Evolutionary conservation across 2,888 invertebrate genomes (phyloP).

Genomic region (Drosophila neoperkinsi): DNA sequence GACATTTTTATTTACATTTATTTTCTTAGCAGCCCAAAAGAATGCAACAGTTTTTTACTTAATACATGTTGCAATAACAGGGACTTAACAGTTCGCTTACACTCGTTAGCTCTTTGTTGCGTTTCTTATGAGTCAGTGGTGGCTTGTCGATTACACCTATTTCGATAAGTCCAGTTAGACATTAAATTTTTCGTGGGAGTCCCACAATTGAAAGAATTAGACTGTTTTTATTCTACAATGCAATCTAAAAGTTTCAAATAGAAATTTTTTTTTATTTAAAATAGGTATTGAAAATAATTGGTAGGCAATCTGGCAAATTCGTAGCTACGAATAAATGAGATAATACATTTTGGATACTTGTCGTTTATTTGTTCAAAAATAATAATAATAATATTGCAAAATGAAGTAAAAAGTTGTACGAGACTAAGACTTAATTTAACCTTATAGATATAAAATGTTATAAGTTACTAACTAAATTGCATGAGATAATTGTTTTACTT

Average conservation of each 20-base stretch:
- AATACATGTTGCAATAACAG: background rate
- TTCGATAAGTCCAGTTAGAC: conserved; percentile 7
- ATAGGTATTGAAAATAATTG: background rate
- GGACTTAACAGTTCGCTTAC: conserved; percentile 5
- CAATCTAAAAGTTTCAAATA: background rate
- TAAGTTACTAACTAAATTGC: conserved; percentile 68
- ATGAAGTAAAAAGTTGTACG: conserved; percentile 57
- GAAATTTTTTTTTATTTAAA: background rate
- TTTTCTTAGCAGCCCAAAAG: conserved; percentile 10
- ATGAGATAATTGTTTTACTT: conserved; percentile 62
- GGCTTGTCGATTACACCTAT: conserved; percentile 8
- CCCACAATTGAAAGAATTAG: background rate
- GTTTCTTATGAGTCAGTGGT: conserved; percentile 2
- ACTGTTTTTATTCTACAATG: background rate
- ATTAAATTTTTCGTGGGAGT: background rate
- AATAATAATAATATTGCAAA: conserved; percentile 75
- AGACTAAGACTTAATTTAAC: conserved; percentile 63
- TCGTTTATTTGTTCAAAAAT: conserved; percentile 70
- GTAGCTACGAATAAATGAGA: background rate
- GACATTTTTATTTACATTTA: background rate
- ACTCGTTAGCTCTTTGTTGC: conserved; percentile 8
- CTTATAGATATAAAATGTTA: conserved; percentile 55
- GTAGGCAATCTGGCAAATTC: background rate
- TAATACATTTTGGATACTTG: conserved; percentile 31
- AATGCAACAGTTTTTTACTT: conserved; percentile 11